Base-by-base conservation (phyloP, 2,797 vertebrate genomes). In the Notolepis coatsorum region DNA sequence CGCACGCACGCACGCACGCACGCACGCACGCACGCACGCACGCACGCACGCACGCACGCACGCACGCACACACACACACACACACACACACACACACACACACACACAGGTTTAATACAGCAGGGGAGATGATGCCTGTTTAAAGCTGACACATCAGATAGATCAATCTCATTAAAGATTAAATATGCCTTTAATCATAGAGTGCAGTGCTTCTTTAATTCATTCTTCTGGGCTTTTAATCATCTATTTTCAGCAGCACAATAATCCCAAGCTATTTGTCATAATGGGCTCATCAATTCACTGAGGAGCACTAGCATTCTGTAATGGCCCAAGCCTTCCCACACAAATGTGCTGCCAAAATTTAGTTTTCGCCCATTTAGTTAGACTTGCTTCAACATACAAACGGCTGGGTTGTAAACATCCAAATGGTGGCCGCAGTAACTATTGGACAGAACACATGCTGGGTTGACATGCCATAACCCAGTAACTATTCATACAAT, bases 131-230 rank as follows among this genome's bases (percentile, higher is more conserved):
- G 71, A 76, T 71, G 81, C 69, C 60, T 54, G 25, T 82, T 80
- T 75, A 75, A 82, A 68, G 71, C 65, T 23, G 66, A 50, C 68
- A 64, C 85, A 88, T 70, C 60, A 76, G 61, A 75, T 66, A 52
- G 75, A 81, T 73, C 66, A 80, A 68, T 86, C 79, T 84, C 73
- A 56, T 37, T 50, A 52, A 58, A 79, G 77, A 84, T 81, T 56
- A 82, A 86, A 80, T 60, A 46, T 41, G 71, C 65, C 63, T 47
- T 71, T 69, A 66, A 78, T 71, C 66, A 60, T 59, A 31, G 58
- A 50, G 63, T 58, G 25, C 30, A 33, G 52, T 33, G 10, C 61
- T 75, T 77, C 68, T 73, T 69, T 52, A 75, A 51, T 25, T 13
- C 2, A 18, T 61, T 48, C 27, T 41, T 48, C 39, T 57, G 42